phyloP scores from a whole-genome alignment of 1,140 invertebrate species.

The Nymphalis io region DNA sequence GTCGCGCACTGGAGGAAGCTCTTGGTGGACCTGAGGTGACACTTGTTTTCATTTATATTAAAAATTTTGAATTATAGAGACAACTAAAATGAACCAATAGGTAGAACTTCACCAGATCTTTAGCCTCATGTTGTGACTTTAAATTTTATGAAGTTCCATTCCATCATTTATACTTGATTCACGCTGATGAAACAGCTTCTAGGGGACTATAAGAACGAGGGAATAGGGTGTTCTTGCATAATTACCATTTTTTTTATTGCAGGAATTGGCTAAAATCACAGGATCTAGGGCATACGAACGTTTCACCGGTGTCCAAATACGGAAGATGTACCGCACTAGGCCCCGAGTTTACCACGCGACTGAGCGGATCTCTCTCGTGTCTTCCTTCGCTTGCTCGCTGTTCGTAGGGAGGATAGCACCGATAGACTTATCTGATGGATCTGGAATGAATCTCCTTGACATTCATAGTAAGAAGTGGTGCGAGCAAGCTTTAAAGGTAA shows the following conservation, averaged over 20 bases:
- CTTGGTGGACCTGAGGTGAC: slow-evolving; percentile 88
- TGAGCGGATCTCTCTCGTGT: slow-evolving; percentile 95
- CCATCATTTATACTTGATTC: too few relatives aligned
- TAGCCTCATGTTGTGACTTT: too few relatives aligned
- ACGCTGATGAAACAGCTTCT: too few relatives aligned
- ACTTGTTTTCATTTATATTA: neutral
- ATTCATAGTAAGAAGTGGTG: slow-evolving; percentile 91
- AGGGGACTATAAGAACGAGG: too few relatives aligned
- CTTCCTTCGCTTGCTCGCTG: slow-evolving; percentile 94
- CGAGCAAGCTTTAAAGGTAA: slow-evolving; percentile 85
- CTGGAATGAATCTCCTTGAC: slow-evolving; percentile 98
- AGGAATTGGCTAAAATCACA: slow-evolving; percentile 91
- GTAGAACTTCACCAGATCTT: too few relatives aligned
- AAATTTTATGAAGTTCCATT: too few relatives aligned
- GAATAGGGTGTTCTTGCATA: too few relatives aligned
- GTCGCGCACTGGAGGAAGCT: slow-evolving; percentile 88
- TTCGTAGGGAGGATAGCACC: slow-evolving; percentile 94
- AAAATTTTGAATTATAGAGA: neutral
- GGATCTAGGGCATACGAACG: slow-evolving; percentile 96
- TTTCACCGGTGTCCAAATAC: slow-evolving; percentile 96
- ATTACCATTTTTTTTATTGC: neutral
- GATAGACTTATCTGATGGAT: slow-evolving; percentile 95
- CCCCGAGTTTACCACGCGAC: slow-evolving; percentile 90
- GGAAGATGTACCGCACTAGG: slow-evolving; percentile 90
- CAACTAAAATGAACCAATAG: too few relatives aligned